Evolutionary conservation across 2,888 invertebrate genomes (phyloP), one percentile per base, ranked within the genome.

Genomic region (Linnaemya tessellans): DNA sequence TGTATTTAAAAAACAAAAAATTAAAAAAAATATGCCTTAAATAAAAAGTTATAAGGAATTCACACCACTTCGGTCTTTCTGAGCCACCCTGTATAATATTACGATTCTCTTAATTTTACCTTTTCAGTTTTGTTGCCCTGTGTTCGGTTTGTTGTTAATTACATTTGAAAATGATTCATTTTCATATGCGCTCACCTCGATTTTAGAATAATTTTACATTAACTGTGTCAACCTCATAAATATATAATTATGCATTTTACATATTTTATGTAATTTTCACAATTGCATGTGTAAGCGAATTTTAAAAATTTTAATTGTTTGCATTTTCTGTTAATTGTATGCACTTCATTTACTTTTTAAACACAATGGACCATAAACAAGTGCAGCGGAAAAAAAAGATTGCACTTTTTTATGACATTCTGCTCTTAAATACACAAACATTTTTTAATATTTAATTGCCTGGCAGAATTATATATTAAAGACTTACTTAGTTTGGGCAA

Each of bases 281-380:
- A 65, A 78, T 84, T 79, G 68, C 30, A 68, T 75, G 70, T 79
- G 74, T 41, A 68, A 80, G 70, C 54, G n/a, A 75, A 67, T 60
- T 80, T 73, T 35, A 65, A n/a, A 79, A 75, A 73, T 71, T 70
- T 75, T 80, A 80, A 77, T 80, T 78, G 77, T 77, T 80, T 77
- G 70, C 75, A 75, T 77, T 80, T 75, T 62, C 62, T 68, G 65
- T 77, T 84, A 84, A 80, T 84, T 80, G 79, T 51, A 67, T 80
- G 67, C 74, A 75, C 65, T 75, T 78, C 78, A 78, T 78, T 78
- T 78, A 60, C 46, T 78, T 67, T 78, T 60, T 30, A 41, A 25
- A 51, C 35, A 68, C 25, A 68, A 49, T 78, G 58, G 60, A 41
- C 49, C 22, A 35, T 65, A 43, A 58, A 77, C 15, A 54, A 30